Evolutionary conservation across 2,797 vertebrate species (phyloP), one percentile per base, ranked within the genome.

Genomic region (Melanotaenia trifasciata): DNA sequence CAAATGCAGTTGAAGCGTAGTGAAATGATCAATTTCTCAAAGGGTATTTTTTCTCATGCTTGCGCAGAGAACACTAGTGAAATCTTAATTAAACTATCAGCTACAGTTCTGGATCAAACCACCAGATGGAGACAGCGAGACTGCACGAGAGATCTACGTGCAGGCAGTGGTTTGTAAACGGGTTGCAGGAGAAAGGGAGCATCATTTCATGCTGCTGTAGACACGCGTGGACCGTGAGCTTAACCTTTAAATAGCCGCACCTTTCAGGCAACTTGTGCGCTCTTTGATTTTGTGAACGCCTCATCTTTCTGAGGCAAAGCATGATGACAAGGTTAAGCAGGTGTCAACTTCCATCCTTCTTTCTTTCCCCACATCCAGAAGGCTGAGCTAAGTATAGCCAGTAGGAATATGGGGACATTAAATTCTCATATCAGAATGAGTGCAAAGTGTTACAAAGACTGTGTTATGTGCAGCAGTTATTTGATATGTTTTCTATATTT

Each of bases 111-210:
- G 64, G 47, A 57, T 65, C 4, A 47, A 84, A 80, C 90, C 86
- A 85, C 82, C 72, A 84, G 83, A 84, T 76, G 76, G 89, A 89
- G 79, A 83, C 85, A 88, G 36, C 33, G 72, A 58, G 72, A 68
- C 78, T 76, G 50, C 13, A 9, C 10, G 35, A 62, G 57, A 58
- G 65, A 33, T 22, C 26, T 67, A 74, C 73, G 84, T 74, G 72
- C 74, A 68, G 81, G 73, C 87, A 76, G 84, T 43, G 62, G 58
- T 68, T 33, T 51, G 6, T 54, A 22, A 35, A 36, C n/a, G 3
- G 45, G 59, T 62, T 65, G 70, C 72, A 60, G 64, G 32, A 68
- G 33, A 26, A 33, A 40, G 28, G 54, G 28, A 54, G 22, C 22
- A 14, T 57, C 26, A 30, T 57, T 30, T 30, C 54, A 28, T 30